Evolutionary conservation across 2,797 vertebrate genomes (phyloP).

Genomic region (Falco concolor): DNA sequence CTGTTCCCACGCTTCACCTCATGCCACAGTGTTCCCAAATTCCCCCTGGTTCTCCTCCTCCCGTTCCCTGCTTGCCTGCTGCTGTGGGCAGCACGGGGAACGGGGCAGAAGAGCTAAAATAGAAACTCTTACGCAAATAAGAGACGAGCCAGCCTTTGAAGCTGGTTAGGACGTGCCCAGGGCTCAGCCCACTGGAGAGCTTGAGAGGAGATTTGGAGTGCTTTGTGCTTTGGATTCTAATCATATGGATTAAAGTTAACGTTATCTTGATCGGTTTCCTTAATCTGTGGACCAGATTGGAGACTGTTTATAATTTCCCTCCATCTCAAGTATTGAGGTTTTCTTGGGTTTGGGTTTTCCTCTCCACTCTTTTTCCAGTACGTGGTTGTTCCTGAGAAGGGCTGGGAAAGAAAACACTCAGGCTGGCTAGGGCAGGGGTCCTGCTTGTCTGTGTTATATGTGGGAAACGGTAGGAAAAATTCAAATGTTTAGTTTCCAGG

Average conservation of each 20-base stretch:
- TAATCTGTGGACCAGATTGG: not conserved
- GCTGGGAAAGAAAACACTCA: not conserved
- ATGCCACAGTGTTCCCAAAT: not conserved
- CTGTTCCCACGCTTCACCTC: not conserved
- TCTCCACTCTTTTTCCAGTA: not conserved
- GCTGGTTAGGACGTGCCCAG: not conserved
- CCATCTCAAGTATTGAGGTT: not conserved
- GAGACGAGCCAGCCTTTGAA: not conserved
- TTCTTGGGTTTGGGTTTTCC: not conserved
- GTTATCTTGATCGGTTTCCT: not conserved
- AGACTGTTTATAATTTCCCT: not conserved
- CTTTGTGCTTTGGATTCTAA: slow-evolving; percentile 12
- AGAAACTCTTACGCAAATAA: not conserved
- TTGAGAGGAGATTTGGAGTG: slow-evolving; percentile 3
- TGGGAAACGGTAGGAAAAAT: not conserved
- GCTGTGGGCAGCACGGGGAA: not conserved
- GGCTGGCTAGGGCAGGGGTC: not conserved
- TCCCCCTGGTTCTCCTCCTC: not conserved
- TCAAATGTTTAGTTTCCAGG: not conserved
- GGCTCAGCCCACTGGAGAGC: not conserved
- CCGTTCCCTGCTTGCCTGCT: not conserved
- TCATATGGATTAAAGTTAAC: not conserved
- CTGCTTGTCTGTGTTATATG: not conserved
- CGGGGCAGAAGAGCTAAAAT: not conserved
- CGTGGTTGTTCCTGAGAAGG: not conserved